These are phyloP conservation scores for Eulemur mongoz DNA, from an alignment of 2,797 vertebrate genomes.

Conservation along the genomic window DNA sequence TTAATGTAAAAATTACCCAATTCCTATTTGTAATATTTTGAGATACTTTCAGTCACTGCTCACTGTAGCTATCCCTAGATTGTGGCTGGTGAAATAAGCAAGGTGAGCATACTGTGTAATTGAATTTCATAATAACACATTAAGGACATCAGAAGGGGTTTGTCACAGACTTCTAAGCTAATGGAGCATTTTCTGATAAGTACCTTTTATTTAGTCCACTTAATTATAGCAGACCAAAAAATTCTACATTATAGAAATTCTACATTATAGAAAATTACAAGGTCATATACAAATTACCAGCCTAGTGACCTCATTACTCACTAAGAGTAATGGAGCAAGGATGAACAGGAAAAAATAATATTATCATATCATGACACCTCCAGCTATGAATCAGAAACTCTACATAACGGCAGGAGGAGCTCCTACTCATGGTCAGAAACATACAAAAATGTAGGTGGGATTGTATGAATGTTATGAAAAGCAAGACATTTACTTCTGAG, in stretches of 20 bases:
- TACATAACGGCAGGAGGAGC: neutral
- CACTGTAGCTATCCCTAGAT: neutral
- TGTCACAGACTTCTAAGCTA: conserved; percentile 50
- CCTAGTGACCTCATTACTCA: conserved; percentile 29
- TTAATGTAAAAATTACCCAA: conserved; percentile 32
- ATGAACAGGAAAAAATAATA: conserved; percentile 10
- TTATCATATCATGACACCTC: neutral
- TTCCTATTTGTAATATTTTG: conserved; percentile 9
- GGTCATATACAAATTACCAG: conserved; percentile 54
- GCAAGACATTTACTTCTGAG: neutral
- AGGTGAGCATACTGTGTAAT: conserved; percentile 17
- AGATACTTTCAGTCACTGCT: conserved; percentile 3
- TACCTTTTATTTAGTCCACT: conserved; percentile 62
- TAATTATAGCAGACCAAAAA: conserved; percentile 60
- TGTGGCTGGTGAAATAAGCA: conserved; percentile 3
- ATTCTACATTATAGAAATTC: conserved; percentile 37
- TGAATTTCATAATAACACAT: conserved; percentile 60
- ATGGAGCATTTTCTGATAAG: conserved; percentile 65
- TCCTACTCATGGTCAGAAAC: neutral
- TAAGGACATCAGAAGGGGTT: conserved; percentile 45
- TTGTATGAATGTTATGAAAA: neutral
- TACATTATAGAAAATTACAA: conserved; percentile 51
- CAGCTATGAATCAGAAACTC: neutral
- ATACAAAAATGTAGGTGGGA: too few relatives aligned
- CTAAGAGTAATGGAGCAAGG: neutral